Evolutionary conservation across 2,888 invertebrate species (phyloP).

Genomic region (Hypercompe scribonia): DNA sequence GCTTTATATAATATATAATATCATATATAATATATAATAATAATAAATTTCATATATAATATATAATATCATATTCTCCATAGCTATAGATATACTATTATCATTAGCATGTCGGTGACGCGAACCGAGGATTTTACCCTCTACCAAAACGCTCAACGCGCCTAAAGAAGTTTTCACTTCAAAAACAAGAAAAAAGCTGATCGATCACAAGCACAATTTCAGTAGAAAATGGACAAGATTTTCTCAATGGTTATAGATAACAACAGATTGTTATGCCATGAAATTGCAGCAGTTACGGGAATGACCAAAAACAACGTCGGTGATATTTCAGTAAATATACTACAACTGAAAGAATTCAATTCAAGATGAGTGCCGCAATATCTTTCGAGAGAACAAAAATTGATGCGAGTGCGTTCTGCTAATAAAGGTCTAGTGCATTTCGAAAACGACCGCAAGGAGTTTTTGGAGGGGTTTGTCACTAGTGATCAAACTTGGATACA

Average conservation of each 20-base stretch:
- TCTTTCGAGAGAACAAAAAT: not conserved
- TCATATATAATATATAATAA: no score
- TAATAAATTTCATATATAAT: no score
- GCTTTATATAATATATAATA: no score
- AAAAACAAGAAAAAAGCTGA: not conserved
- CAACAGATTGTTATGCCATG: not conserved
- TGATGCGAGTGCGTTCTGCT: not conserved
- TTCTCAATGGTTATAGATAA: not conserved
- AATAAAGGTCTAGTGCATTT: not conserved
- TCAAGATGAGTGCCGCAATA: not conserved
- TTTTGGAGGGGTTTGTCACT: not conserved
- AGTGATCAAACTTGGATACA: constrained; percentile 8
- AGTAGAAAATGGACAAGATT: not conserved
- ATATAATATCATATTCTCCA: no score
- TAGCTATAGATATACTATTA: no score
- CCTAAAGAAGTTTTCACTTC: no score
- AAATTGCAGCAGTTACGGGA: not conserved
- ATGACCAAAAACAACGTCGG: not conserved
- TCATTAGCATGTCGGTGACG: no score
- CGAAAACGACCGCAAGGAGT: not conserved
- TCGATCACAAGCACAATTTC: not conserved
- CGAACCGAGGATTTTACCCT: no score
- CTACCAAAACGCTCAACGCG: no score
- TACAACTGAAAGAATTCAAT: not conserved
- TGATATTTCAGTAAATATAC: not conserved